Evolutionary conservation across 1,140 invertebrate species (phyloP), one percentile per base, ranked within the genome.

Genomic region (Cryptotermes secundus): DNA sequence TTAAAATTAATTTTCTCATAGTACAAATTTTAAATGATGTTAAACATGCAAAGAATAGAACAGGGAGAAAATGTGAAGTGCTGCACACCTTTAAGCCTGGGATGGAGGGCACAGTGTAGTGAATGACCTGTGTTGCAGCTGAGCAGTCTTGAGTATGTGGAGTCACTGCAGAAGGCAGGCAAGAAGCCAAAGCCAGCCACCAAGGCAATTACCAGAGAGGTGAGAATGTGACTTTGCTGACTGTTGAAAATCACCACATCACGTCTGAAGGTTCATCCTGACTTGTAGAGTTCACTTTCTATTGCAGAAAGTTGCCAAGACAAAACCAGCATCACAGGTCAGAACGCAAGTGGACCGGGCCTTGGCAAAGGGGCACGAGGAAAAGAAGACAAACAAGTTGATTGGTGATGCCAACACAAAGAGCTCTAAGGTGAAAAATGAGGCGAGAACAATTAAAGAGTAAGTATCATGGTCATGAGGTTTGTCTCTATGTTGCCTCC

Each of bases 101-200:
- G 38, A 38, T 12, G 12, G 12, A 38, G 4, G 12, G 4, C 12
- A 38, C 3, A 49, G 45, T 49, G 3, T 49, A n/a, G n/a, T n/a
- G n/a, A n/a, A n/a, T n/a, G n/a, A n/a, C 45, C 22, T 49, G 45
- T 53, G n/a, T 49, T 49, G 26, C 31, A 82, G 42, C 31, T 82
- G 81, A 82, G 81, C 24, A 82, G 81, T 34, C 42, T 16, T 49
- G 81, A 49, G n/a, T 34, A 34, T 53, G 81, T 82, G 24, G 81
- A 82, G 81, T 59, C 59, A 9, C 59, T 72, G 59, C 59, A 72
- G 59, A 72, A 72, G 59, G n/a, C 7, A 6, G 59, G 59, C 4
- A 72, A 31, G 59, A 72, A 72, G n/a, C n/a, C 59, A 72, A 72
- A 72, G 14, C 26, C 26, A 72, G 14, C 59, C n/a, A 3, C 19